These are phyloP conservation scores for Harlomillsia oculata DNA, from an alignment of 1,140 invertebrate genomes.

Conservation along the genomic window DNA sequence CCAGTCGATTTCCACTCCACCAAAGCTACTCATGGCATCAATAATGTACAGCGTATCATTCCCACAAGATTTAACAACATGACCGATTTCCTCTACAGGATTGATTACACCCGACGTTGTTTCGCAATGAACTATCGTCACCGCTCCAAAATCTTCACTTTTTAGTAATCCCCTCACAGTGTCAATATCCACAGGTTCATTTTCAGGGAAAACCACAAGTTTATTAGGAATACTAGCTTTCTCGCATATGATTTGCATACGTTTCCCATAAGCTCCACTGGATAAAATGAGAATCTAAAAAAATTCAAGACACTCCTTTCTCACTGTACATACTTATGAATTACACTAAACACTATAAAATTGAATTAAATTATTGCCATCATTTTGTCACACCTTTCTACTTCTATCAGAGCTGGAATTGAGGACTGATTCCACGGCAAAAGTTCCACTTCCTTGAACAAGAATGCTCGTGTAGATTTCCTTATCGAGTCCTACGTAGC, in stretches of 20 bases:
- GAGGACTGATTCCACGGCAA: constrained; percentile 44
- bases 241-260: constrained; percentile 44
- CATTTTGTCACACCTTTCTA: constrained; percentile 27
- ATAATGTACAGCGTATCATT: constrained; percentile 42
- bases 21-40: constrained; percentile 50
- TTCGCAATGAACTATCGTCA: constrained; percentile 45
- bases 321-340: no score
- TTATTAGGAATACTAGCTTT: constrained; percentile 38
- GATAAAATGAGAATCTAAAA: constrained; percentile 42
- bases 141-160: constrained; percentile 37
- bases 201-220: constrained; percentile 41
- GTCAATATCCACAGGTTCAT: constrained; percentile 37
- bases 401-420: constrained; percentile 38
- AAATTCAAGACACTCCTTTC: no score
- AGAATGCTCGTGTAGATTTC: constrained; percentile 41
- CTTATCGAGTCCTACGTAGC: constrained; percentile 37
- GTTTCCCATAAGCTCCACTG: constrained; percentile 46
- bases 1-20: constrained; percentile 43
- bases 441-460: constrained; percentile 48
- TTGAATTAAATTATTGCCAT: background rate
- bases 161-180: constrained; percentile 36
- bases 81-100: constrained; percentile 42
- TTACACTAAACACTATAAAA: no score
- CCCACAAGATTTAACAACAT: constrained; percentile 38
- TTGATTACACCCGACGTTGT: constrained; percentile 47